phyloP scores from a whole-genome alignment of 2,113 vertebrate species.

The Dasypus novemcinctus region DNA sequence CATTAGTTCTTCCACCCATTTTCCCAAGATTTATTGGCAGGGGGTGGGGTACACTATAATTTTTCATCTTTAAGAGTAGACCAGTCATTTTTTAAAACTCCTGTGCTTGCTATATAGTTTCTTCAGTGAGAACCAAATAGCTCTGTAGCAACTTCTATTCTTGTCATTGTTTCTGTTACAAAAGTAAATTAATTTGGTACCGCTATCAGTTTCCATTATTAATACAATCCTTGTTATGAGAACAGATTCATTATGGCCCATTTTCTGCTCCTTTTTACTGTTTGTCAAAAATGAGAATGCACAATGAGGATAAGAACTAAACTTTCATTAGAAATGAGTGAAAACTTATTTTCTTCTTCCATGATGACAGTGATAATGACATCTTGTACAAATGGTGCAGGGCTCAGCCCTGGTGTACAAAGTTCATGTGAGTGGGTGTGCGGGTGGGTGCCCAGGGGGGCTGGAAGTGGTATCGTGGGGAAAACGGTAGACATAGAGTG shows the following conservation, averaged over 20 bases:
- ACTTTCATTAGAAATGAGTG: conserved; percentile 38
- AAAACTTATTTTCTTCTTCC: not conserved
- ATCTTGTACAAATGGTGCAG: not conserved
- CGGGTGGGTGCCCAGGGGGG: accelerated
- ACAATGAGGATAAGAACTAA: not conserved
- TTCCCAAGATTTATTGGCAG: not conserved
- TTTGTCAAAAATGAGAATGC: conserved; percentile 44
- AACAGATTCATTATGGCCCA: conserved; percentile 29
- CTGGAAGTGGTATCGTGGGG: accelerated
- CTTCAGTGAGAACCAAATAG: not conserved
- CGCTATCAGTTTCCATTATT: not conserved
- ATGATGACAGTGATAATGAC: not conserved
- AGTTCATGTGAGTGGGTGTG: not conserved
- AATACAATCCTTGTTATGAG: conserved; percentile 41
- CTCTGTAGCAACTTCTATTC: not conserved
- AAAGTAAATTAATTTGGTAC: conserved; percentile 29
- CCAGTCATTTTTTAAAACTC: not conserved
- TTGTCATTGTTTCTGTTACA: not conserved
- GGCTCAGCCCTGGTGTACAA: not conserved
- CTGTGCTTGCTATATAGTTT: not conserved
- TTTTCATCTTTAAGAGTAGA: not conserved
- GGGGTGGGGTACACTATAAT: not conserved
- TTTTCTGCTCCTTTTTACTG: conserved; percentile 11
- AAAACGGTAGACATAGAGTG: not conserved
- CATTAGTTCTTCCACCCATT: not conserved